A percentile compares a stretch with the other conserved stretches of the same genome.
Evolutionary conservation across 2,113 vertebrate species (phyloP).

Genomic region (Corythaixoides concolor): DNA sequence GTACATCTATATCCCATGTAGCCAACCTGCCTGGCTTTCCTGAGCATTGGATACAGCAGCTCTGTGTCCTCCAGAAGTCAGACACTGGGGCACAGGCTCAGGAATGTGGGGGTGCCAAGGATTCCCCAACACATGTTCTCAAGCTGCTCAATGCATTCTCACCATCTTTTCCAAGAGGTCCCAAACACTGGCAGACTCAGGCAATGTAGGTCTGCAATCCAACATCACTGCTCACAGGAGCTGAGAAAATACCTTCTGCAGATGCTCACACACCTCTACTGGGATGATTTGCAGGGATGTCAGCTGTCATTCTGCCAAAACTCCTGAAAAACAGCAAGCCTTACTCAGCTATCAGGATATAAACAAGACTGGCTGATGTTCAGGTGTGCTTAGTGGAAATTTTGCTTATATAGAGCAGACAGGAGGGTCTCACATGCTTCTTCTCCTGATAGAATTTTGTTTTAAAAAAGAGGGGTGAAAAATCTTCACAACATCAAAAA

Average conservation of each 20-base stretch:
- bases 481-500: neutral
- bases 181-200: neutral
- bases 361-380: neutral
- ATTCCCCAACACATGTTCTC: neutral
- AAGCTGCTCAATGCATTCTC: neutral
- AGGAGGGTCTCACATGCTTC: neutral
- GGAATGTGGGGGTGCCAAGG: neutral
- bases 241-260: neutral
- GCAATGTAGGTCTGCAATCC: neutral
- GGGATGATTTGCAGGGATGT: neutral
- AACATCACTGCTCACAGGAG: rapidly evolving
- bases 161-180: neutral
- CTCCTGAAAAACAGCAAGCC: neutral
- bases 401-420: neutral
- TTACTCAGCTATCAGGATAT: neutral
- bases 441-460: neutral
- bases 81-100: rapidly evolving
- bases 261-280: rapidly evolving
- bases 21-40: neutral
- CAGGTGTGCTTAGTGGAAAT: neutral
- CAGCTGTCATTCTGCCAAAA: neutral
- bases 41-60: neutral
- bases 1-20: neutral
- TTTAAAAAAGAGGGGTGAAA: neutral
- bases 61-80: neutral